A percentile compares a stretch with the other conserved stretches of the same genome.
phyloP scores from a whole-genome alignment of 2,797 vertebrate species.

The Gymnodraco acuticeps region DNA sequence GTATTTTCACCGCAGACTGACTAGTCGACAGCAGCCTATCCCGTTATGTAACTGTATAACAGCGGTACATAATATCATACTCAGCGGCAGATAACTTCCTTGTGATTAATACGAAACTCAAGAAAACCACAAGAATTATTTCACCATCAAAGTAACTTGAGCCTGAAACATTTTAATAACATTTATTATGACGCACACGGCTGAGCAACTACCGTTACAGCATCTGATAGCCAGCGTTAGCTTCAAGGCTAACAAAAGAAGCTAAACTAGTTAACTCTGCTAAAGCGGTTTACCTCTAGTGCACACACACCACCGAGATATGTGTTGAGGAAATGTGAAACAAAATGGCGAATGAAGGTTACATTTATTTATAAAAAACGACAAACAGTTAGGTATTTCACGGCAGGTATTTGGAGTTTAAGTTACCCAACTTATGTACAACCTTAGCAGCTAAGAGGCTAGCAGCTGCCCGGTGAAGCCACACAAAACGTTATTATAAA shows the following conservation, averaged over 20 bases:
- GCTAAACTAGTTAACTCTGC: constrained; percentile 5
- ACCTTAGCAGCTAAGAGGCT: constrained; percentile 37
- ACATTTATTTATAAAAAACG: accelerated
- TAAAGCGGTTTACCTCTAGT: background rate
- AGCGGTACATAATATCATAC: background rate
- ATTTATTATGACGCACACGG: background rate
- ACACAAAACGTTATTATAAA: background rate
- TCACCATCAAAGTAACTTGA: accelerated
- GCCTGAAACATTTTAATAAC: background rate
- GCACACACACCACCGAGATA: too few species aligned
- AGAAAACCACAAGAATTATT: accelerated
- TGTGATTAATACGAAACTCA: background rate
- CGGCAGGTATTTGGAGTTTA: background rate
- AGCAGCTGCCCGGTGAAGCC: background rate
- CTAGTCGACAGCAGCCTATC: background rate
- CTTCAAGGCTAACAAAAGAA: background rate
- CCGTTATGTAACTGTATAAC: constrained; percentile 32
- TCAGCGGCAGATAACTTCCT: background rate
- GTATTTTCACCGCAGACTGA: background rate
- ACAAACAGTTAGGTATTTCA: background rate
- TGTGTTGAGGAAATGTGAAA: background rate
- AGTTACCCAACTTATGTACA: constrained; percentile 52
- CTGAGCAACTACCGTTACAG: too few species aligned
- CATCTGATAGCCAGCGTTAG: background rate
- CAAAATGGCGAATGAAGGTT: accelerated